Evolutionary conservation across 1,140 invertebrate species (phyloP).

Genomic region (Eriosoma lanigerum): DNA sequence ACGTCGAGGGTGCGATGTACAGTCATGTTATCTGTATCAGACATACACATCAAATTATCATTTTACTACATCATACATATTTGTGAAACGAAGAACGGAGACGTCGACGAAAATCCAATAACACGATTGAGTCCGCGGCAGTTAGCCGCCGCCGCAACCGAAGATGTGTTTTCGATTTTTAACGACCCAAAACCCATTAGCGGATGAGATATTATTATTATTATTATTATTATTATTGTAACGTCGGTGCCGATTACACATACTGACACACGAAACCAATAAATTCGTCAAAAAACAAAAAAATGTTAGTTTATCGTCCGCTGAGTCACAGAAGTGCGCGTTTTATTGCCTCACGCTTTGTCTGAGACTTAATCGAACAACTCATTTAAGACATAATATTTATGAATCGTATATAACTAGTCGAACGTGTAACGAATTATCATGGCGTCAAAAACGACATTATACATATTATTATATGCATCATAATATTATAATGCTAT

Average conservation of each 20-base stretch:
- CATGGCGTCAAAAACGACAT: no score
- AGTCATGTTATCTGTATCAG: not conserved
- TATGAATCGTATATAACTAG: no score
- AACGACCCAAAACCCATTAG: conserved; percentile 32
- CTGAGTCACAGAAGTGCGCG: not conserved
- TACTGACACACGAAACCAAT: conserved; percentile 3
- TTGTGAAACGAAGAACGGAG: not conserved
- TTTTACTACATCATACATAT: not conserved
- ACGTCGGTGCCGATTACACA: not conserved
- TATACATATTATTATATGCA: no score
- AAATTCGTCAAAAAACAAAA: conserved; percentile 35
- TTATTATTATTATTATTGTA: no score
- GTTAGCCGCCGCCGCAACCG: not conserved
- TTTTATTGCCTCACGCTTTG: not conserved
- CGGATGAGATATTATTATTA: conserved; percentile 3
- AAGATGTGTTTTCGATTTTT: conserved; percentile 31
- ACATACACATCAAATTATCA: not conserved
- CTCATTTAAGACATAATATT: conserved; percentile 5
- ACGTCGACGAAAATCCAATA: conserved; percentile 4
- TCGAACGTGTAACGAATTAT: not conserved
- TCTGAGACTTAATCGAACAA: no score
- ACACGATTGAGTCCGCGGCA: not conserved
- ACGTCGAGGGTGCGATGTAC: not conserved
- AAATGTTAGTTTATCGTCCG: not conserved
- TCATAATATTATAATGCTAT: no score